A percentile compares a stretch with the other conserved stretches of the same genome.
Conservation (phyloP, 2,888 invertebrate genomes). For the Cataglyphis rosenhaueri region DNA sequence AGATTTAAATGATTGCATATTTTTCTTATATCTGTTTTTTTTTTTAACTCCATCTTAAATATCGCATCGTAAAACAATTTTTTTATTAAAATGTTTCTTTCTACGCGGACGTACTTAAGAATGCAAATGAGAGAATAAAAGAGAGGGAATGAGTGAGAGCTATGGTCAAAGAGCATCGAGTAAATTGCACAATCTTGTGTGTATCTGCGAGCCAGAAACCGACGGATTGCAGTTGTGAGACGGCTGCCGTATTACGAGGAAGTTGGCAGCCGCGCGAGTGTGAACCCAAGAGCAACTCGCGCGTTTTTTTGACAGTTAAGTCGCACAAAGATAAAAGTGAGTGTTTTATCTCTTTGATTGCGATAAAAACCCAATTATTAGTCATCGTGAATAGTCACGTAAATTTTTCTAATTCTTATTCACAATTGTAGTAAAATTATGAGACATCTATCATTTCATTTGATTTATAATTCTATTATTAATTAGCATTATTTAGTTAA, state of each 20-base stretch:
- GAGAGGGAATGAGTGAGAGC: constrained; percentile 8
- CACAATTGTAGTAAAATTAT: neutral
- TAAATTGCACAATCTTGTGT: constrained; percentile 74
- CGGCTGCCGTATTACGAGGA: constrained; percentile 72
- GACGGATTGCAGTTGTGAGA: constrained; percentile 77
- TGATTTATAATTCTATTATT: neutral
- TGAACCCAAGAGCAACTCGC: neutral
- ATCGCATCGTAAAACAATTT: neutral
- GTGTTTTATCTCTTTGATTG: neutral
- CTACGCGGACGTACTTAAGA: constrained; percentile 67
- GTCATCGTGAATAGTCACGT: neutral
- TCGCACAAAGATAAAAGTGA: constrained; percentile 12
- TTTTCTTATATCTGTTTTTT: neutral
- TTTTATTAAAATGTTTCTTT: constrained; percentile 26
- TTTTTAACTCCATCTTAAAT: neutral
- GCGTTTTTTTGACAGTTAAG: neutral
- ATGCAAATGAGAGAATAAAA: constrained; percentile 51
- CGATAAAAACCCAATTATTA: neutral
- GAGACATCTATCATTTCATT: neutral
- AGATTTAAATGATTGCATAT: neutral
- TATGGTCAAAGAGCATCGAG: constrained; percentile 79
- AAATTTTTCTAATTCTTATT: neutral
- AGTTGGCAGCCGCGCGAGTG: constrained; percentile 41
- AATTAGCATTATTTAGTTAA: neutral
- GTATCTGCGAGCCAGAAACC: constrained; percentile 75